Conservation (phyloP, 2,113 vertebrate species). For the Cyanistes caeruleus region DNA sequence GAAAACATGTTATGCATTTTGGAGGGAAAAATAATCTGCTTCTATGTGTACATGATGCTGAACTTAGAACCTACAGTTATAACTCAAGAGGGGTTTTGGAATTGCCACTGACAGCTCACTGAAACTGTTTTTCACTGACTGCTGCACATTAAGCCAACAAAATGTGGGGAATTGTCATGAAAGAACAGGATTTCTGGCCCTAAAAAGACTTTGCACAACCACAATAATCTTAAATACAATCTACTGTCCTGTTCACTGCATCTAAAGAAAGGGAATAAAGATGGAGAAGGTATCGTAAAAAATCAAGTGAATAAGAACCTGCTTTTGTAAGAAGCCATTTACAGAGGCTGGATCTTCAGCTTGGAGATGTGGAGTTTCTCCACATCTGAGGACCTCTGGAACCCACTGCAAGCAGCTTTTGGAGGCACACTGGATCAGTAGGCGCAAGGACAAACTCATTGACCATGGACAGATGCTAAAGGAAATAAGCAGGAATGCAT, state of each 20-base stretch:
- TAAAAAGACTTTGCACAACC: not conserved
- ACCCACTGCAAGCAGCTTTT: not conserved
- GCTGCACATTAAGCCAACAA: not conserved
- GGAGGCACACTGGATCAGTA: not conserved
- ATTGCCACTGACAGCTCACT: not conserved
- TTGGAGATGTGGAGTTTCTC: not conserved
- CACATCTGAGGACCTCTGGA: not conserved
- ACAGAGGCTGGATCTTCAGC: not conserved
- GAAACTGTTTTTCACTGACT: not conserved
- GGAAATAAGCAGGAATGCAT: not conserved
- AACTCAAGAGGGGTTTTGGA: not conserved
- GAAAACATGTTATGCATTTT: not conserved
- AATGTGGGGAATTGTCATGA: not conserved
- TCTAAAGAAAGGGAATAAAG: not conserved
- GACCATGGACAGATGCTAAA: not conserved
- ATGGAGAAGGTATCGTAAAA: not conserved
- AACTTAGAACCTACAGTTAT: not conserved
- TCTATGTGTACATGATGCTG: not conserved
- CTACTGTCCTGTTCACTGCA: not conserved
- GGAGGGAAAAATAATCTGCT: not conserved
- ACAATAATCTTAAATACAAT: not conserved
- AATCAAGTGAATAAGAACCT: not conserved
- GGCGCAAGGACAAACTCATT: not conserved
- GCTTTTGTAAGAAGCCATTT: not conserved
- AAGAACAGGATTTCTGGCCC: not conserved